A percentile compares a stretch with the other conserved stretches of the same genome.
Conservation (phyloP, 1,140 invertebrate genomes). For the Drosophila teissieri region DNA sequence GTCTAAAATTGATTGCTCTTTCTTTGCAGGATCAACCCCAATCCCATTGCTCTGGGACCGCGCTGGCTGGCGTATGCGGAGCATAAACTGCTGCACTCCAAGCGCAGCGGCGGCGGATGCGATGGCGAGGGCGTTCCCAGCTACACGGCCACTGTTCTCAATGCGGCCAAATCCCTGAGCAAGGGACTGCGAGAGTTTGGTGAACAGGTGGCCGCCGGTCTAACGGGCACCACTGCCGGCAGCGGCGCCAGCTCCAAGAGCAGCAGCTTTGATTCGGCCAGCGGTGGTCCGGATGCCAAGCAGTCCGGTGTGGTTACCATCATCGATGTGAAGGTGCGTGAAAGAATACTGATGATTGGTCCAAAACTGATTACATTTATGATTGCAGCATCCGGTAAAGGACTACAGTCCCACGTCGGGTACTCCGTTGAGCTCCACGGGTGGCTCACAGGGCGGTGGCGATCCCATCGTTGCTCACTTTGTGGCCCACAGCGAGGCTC, state of each 20-base stretch:
- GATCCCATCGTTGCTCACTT: slow-evolving; percentile 96
- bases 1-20: slow-evolving; percentile 1
- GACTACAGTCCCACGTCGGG: slow-evolving; percentile 81
- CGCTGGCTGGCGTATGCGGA: slow-evolving; percentile 94
- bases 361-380: not conserved
- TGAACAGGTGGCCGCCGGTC: slow-evolving; percentile 96
- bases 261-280: slow-evolving; percentile 81
- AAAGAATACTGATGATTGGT: no score
- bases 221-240: slow-evolving; percentile 87
- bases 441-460: slow-evolving; percentile 82
- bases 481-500: slow-evolving; percentile 95
- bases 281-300: slow-evolving; percentile 86
- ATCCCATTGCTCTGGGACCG: slow-evolving; percentile 95
- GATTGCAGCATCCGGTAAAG: slow-evolving; percentile 72
- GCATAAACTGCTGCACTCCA: slow-evolving; percentile 91
- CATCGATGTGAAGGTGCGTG: slow-evolving; percentile 91
- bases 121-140: slow-evolving; percentile 92
- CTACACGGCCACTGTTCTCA: slow-evolving; percentile 97
- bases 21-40: slow-evolving; percentile 89
- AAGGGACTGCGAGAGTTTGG: slow-evolving; percentile 94
- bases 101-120: slow-evolving; percentile 94
- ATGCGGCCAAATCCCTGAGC: slow-evolving; percentile 96
- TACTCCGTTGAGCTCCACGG: slow-evolving; percentile 51
- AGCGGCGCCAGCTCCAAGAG: slow-evolving; percentile 81
- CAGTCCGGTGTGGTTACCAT: slow-evolving; percentile 95